A percentile compares a stretch with the other conserved stretches of the same genome.
Evolutionary conservation across 2,888 invertebrate species (phyloP).

Genomic region (Microctonus brassicae): DNA sequence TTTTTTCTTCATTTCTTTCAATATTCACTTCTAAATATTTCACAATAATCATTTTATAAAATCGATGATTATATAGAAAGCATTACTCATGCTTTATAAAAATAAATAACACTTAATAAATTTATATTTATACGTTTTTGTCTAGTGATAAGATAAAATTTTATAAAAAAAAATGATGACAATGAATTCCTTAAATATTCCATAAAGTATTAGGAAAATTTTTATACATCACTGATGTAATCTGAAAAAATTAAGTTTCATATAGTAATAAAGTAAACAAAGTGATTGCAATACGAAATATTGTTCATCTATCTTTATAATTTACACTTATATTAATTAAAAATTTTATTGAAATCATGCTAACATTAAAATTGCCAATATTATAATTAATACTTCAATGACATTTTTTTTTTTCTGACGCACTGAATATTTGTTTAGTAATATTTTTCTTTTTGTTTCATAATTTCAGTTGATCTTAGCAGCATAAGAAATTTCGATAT

Average conservation of each 20-base stretch:
- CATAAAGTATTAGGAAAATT: too few species aligned
- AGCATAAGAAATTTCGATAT: conserved; percentile 52
- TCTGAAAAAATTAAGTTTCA: background rate
- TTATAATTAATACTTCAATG: too few species aligned
- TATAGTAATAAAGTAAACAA: background rate
- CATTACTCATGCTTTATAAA: background rate
- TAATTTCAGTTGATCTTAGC: conserved; percentile 44
- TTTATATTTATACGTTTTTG: background rate
- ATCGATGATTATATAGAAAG: background rate
- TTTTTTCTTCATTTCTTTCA: background rate
- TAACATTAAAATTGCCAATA: too few species aligned
- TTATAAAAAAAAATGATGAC: background rate
- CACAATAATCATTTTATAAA: background rate
- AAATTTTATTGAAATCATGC: too few species aligned
- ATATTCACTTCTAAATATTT: background rate
- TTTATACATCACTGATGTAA: background rate
- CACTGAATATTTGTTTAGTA: background rate
- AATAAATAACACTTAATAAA: background rate
- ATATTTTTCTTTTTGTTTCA: background rate
- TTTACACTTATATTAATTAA: background rate
- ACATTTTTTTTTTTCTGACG: background rate
- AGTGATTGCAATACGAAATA: too few species aligned
- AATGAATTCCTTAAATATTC: background rate
- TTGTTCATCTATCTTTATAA: background rate
- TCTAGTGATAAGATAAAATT: background rate